These are phyloP conservation scores for Machimus rusticus DNA, from an alignment of 2,888 invertebrate genomes.

Conservation along the genomic window DNA sequence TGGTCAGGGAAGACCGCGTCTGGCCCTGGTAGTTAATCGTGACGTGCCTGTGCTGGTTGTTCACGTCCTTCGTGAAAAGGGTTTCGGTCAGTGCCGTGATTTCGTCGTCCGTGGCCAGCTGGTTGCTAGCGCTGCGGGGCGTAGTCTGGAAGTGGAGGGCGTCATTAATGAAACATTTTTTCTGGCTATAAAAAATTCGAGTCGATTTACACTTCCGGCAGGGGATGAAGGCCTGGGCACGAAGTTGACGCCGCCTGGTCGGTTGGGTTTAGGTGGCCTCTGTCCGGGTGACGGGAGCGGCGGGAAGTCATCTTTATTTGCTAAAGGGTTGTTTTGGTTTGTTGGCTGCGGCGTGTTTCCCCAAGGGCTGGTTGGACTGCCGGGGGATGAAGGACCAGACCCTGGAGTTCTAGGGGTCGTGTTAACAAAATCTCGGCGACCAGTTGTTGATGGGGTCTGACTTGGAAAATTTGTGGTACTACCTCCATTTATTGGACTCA, in stretches of 20 bases:
- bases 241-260: constrained; percentile 37
- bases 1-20: constrained; percentile 72
- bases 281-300: constrained; percentile 42
- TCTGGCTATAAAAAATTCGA: neutral
- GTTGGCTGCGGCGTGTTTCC: constrained; percentile 33
- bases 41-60: constrained; percentile 76
- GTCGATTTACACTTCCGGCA: constrained; percentile 39
- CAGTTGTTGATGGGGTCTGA: neutral
- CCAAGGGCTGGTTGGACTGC: neutral
- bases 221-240: constrained; percentile 41
- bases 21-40: constrained; percentile 77
- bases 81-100: constrained; percentile 75
- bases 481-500: neutral
- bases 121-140: neutral
- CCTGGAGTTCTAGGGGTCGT: neutral
- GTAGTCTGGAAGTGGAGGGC: neutral
- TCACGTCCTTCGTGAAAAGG: constrained; percentile 74
- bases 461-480: neutral
- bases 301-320: constrained; percentile 41
- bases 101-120: constrained; percentile 69
- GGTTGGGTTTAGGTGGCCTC: constrained; percentile 39
- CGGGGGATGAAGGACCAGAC: constrained; percentile 46
- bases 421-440: constrained; percentile 31
- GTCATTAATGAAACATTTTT: neutral
- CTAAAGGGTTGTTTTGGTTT: constrained; percentile 36